These are phyloP conservation scores for Biston stratarius DNA, from an alignment of 2,888 invertebrate genomes.

Conservation along the genomic window DNA sequence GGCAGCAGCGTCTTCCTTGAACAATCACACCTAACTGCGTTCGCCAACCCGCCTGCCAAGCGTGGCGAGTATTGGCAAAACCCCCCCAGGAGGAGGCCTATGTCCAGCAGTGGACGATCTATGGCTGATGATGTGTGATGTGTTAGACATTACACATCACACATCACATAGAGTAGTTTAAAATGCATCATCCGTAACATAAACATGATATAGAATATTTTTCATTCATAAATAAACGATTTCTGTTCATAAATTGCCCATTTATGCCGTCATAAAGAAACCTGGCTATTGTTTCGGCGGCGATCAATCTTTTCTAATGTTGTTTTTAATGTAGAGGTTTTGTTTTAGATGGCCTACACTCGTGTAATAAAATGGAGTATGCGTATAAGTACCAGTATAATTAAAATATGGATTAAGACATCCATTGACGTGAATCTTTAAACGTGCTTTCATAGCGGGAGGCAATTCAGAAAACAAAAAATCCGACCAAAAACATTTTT, in stretches of 20 bases:
- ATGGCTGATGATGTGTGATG: too few relatives aligned
- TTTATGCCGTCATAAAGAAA: constrained; percentile 48
- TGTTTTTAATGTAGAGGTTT: constrained; percentile 38
- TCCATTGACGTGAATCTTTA: too few relatives aligned
- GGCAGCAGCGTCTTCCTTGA: too few relatives aligned
- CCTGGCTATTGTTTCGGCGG: constrained; percentile 40
- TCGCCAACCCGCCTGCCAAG: too few relatives aligned
- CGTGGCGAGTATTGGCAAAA: too few relatives aligned
- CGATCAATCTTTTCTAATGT: constrained; percentile 43
- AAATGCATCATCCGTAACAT: constrained; percentile 27
- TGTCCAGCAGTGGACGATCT: too few relatives aligned
- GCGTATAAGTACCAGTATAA: constrained; percentile 3
- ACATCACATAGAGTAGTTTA: constrained; percentile 20
- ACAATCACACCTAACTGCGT: too few relatives aligned
- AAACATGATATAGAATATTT: constrained; percentile 42
- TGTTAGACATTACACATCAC: too few relatives aligned
- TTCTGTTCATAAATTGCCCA: constrained; percentile 50
- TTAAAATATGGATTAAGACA: background rate
- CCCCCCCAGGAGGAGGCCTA: too few relatives aligned
- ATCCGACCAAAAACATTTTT: too few relatives aligned
- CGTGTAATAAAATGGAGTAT: constrained; percentile 15
- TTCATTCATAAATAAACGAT: constrained; percentile 48
- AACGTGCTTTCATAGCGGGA: too few relatives aligned
- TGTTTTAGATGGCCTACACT: constrained; percentile 28
- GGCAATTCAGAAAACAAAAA: too few relatives aligned